These are phyloP conservation scores for Pao palembangensis DNA, from an alignment of 2,113 vertebrate species.

Conservation along the genomic window DNA sequence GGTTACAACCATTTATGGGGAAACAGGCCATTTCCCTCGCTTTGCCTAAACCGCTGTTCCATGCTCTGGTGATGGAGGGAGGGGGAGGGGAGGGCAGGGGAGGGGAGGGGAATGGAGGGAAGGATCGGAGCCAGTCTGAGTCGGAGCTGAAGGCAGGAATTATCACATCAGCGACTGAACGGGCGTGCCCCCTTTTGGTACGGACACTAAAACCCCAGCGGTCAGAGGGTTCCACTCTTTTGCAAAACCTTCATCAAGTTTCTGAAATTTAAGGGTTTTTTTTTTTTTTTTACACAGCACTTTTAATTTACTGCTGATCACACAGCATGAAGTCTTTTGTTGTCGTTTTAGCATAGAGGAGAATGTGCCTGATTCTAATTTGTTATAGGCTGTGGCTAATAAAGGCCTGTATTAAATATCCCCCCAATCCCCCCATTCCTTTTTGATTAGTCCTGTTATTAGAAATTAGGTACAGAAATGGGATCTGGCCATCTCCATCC, in stretches of 20 bases:
- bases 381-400: slow-evolving; percentile 7
- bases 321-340: slow-evolving; percentile 16
- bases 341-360: slow-evolving; percentile 4
- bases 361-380: slow-evolving; percentile 9
- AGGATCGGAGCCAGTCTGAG: slow-evolving; percentile 35
- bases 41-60: slow-evolving; percentile 64
- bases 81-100: slow-evolving; percentile 15
- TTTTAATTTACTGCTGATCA: slow-evolving; percentile 36
- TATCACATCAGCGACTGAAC: slow-evolving; percentile 66
- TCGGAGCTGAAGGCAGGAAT: slow-evolving; percentile 66
- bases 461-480: slow-evolving; percentile 57
- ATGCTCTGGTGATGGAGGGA: slow-evolving; percentile 26
- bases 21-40: slow-evolving; percentile 71
- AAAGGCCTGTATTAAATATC: slow-evolving; percentile 24
- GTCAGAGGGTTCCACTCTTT: slow-evolving; percentile 30
- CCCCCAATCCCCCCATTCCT: slow-evolving; percentile 25
- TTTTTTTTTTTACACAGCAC: slow-evolving; percentile 4
- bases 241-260: slow-evolving; percentile 12
- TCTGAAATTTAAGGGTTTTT: slow-evolving; percentile 8
- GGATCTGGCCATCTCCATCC: slow-evolving; percentile 46
- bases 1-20: slow-evolving; percentile 68
- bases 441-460: slow-evolving; percentile 61
- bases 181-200: slow-evolving; percentile 50
- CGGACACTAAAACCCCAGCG: slow-evolving; percentile 25
- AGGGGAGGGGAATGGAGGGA: slow-evolving; percentile 13